Base-by-base conservation (phyloP, 2,888 invertebrate species). In the Drosophila aldrichi region DNA sequence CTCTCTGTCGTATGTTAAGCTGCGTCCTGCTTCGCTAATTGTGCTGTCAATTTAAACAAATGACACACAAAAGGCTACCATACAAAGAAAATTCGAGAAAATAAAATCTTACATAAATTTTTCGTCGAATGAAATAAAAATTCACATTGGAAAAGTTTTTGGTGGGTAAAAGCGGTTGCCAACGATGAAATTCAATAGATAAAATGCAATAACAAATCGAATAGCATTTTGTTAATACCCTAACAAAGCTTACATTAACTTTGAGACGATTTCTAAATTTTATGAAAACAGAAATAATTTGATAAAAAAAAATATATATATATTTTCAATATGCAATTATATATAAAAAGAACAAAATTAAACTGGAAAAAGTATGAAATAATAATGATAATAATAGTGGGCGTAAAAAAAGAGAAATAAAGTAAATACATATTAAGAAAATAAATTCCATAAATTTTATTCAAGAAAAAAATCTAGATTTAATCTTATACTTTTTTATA, bases 31-130 rank as follows among this genome's bases (percentile, higher is more conserved):
- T 69, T 68, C 49, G 58, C 71, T 83, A 82, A 83, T 87, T 82
- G 81, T 82, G 65, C 79, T 88, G 88, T 81, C 79, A 74, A 69
- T 70, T 82, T 51, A 49, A 75, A 66, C 36, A 64, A 66, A 52
- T 54, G 62, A 29, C 51, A 54, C 49, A 52, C 29, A 46, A 18
- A 44, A 44, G 34, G 12, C 32, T n/a, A 34, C 9, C 32, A 55
- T 12, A 18, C 18, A 32, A 14, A 36, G 52, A 49, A 25, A 48
- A 18, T 29, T 34, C 0, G 41, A 46, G 54, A 56, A 49, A 64
- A 60, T 56, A 52, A 59, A 77, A 63, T 34, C 43, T 54, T 56
- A 56, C 14, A 56, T 56, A 56, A 56, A 56, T 10, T 34, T 43
- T 43, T 32, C 43, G 52, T 22, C 22, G 16, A 20, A 20, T 18